These are phyloP conservation scores for Arenicola marina DNA, from an alignment of 2,888 invertebrate species.

Conservation along the genomic window DNA sequence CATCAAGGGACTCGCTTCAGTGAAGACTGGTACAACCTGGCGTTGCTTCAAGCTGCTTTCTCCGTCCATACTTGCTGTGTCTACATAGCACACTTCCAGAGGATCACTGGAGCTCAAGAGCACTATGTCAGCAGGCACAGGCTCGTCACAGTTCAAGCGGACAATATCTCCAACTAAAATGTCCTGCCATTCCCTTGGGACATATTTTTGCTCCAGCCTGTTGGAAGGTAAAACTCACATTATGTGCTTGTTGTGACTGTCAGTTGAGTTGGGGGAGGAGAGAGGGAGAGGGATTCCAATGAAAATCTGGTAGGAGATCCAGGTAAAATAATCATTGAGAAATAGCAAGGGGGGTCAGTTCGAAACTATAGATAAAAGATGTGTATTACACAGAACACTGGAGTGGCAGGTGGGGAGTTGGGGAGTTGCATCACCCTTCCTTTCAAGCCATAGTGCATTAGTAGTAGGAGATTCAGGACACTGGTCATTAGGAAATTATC, in stretches of 20 bases:
- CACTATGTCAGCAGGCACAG: constrained; percentile 93
- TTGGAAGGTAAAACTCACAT: not conserved
- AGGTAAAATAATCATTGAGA: not conserved
- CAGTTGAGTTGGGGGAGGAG: not conserved
- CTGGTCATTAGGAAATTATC: no score
- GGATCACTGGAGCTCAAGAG: constrained; percentile 84
- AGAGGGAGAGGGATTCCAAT: not conserved
- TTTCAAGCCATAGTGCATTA: no score
- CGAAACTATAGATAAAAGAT: no score
- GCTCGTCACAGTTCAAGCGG: constrained; percentile 93
- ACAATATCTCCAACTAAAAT: constrained; percentile 91
- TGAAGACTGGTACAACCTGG: constrained; percentile 79
- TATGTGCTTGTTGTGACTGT: not conserved
- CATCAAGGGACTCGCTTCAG: no score
- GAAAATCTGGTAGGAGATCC: not conserved
- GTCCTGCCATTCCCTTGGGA: constrained; percentile 75
- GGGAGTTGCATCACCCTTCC: no score
- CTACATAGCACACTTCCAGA: constrained; percentile 88
- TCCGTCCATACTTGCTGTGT: constrained; percentile 95
- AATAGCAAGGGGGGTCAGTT: no score
- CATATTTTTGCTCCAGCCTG: not conserved
- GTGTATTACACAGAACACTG: no score
- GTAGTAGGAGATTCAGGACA: no score
- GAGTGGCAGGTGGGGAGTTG: no score
- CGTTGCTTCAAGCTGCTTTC: constrained; percentile 94